A percentile compares a stretch with the other conserved stretches of the same genome.
These are phyloP conservation scores for Hypomecis punctinalis DNA, from an alignment of 2,888 invertebrate genomes.

Conservation along the genomic window DNA sequence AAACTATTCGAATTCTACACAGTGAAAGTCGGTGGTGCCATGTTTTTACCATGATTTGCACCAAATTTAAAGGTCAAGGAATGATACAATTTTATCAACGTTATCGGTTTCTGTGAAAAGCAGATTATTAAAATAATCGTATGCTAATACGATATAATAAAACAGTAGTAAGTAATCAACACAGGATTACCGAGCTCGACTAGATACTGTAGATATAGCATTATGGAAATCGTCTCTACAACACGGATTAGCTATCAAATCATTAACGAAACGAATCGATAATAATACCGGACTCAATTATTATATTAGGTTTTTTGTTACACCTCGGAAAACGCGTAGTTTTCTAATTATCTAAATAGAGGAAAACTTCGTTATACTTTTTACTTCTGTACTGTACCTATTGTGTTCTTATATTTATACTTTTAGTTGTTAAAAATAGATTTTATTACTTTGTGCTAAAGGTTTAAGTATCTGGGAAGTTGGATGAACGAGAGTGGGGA, in stretches of 20 bases:
- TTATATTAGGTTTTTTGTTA: neutral
- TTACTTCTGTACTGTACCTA: no score
- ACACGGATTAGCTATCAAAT: neutral
- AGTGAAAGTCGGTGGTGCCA: no score
- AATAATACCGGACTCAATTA: neutral
- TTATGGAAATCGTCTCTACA: neutral
- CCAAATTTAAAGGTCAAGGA: neutral
- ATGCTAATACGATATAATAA: neutral
- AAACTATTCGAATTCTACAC: no score
- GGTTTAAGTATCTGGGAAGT: no score
- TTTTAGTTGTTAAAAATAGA: no score
- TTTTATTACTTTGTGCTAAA: no score
- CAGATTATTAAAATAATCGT: neutral
- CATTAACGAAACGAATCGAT: neutral
- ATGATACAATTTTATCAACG: neutral
- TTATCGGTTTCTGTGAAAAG: neutral
- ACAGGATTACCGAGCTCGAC: constrained; percentile 1
- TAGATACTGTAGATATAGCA: neutral
- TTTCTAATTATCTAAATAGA: neutral
- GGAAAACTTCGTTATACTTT: constrained; percentile 1
- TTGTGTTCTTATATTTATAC: no score
- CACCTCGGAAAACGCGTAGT: neutral
- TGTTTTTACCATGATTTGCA: no score
- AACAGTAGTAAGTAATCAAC: constrained; percentile 6
- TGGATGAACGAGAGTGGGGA: no score